A percentile compares a stretch with the other conserved stretches of the same genome.
These are phyloP conservation scores for Ligdia adustata DNA, from an alignment of 2,888 invertebrate species.

Conservation along the genomic window DNA sequence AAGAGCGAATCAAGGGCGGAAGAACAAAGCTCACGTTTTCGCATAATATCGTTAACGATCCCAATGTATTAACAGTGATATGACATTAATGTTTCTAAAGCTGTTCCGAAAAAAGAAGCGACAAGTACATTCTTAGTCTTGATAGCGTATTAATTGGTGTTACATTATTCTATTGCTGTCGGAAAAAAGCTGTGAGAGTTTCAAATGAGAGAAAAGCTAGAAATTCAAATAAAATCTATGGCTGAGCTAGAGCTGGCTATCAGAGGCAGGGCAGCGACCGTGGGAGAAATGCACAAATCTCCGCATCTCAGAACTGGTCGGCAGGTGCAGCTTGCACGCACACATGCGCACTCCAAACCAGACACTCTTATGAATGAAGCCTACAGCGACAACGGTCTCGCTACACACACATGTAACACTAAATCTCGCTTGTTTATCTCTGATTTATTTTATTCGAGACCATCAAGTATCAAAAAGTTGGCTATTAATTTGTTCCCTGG, in stretches of 20 bases:
- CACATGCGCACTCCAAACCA: conserved; percentile 53
- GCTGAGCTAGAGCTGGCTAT: conserved; percentile 71
- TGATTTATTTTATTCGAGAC: conserved; percentile 79
- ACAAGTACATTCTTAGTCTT: no score
- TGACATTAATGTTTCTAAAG: no score
- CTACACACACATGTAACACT: conserved; percentile 47
- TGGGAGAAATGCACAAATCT: conserved; percentile 83
- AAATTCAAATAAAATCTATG: conserved; percentile 75
- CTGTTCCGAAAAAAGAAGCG: no score
- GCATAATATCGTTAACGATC: no score
- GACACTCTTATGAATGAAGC: conserved; percentile 80
- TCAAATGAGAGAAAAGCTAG: conserved; percentile 52
- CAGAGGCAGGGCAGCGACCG: conserved; percentile 79
- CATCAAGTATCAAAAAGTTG: conserved; percentile 73
- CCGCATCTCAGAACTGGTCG: conserved; percentile 84
- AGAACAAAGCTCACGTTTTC: conserved; percentile 6
- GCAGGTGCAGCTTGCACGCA: conserved; percentile 72
- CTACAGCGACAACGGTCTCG: conserved; percentile 50
- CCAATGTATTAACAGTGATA: no score
- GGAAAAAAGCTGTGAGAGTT: no score
- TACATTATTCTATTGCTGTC: no score
- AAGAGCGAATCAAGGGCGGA: conserved; percentile 13
- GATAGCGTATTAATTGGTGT: no score
- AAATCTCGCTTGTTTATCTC: conserved; percentile 79
- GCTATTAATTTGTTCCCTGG: conserved; percentile 76